A percentile compares a stretch with the other conserved stretches of the same genome.
Conservation (phyloP, 1,140 invertebrate species). For the Eriosoma lanigerum region DNA sequence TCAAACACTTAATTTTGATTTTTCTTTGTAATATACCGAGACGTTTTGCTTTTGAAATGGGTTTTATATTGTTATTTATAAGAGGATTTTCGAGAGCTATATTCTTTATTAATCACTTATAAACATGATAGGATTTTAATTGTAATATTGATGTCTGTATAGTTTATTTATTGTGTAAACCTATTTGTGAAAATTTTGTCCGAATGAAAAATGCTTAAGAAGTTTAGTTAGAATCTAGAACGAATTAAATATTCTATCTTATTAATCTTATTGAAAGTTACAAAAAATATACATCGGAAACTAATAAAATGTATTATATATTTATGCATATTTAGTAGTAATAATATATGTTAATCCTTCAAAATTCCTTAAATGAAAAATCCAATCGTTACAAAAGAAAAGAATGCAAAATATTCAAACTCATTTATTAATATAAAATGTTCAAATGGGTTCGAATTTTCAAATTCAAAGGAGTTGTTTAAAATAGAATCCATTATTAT, state of each 20-base stretch:
- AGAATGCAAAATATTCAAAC: background rate
- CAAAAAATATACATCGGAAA: background rate
- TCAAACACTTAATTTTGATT: conserved; percentile 32
- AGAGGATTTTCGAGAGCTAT: background rate
- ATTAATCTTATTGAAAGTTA: background rate
- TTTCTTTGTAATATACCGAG: background rate
- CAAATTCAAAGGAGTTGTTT: background rate
- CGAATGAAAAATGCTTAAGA: background rate
- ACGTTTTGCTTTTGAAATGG: background rate
- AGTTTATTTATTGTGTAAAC: too few species aligned
- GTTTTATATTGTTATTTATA: background rate
- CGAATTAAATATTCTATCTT: too few species aligned
- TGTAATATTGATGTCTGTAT: background rate
- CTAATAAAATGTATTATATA: background rate
- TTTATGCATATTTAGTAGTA: background rate
- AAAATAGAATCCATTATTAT: background rate
- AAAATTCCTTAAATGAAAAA: background rate
- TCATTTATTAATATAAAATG: background rate
- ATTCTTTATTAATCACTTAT: background rate
- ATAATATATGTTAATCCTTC: background rate
- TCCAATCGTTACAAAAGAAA: background rate
- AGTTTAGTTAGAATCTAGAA: too few species aligned
- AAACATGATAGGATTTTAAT: background rate
- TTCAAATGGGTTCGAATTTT: background rate
- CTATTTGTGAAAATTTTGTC: background rate